A percentile compares a stretch with the other conserved stretches of the same genome.
These are phyloP conservation scores for Forbesichthys papilliferus DNA, from an alignment of 2,113 vertebrate species.

Conservation along the genomic window DNA sequence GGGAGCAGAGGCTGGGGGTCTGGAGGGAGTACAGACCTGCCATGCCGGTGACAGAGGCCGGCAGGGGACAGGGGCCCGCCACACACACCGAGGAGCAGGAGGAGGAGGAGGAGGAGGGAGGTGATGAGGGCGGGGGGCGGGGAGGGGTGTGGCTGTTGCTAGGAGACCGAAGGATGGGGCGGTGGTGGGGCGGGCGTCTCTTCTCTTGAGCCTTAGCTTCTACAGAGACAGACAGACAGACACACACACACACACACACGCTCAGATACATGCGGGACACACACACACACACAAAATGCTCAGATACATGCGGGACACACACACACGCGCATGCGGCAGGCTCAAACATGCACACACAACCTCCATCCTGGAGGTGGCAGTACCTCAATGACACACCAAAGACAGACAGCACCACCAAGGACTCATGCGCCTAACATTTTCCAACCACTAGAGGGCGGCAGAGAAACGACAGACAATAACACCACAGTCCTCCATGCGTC, in stretches of 20 bases:
- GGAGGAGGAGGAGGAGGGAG: constrained; percentile 60
- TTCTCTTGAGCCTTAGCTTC: constrained; percentile 85
- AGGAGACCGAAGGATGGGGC: constrained; percentile 75
- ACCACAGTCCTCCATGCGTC: too few species aligned
- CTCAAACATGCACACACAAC: too few species aligned
- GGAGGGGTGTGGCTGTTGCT: constrained; percentile 69
- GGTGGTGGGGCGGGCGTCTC: constrained; percentile 81
- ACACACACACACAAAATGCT: constrained; percentile 14
- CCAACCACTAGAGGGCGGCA: too few species aligned
- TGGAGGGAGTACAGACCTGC: constrained; percentile 85
- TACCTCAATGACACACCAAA: too few species aligned
- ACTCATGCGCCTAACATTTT: too few species aligned
- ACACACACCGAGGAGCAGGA: constrained; percentile 67
- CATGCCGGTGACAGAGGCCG: constrained; percentile 74
- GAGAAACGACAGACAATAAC: too few species aligned
- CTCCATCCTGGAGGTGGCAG: too few species aligned
- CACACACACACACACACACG: constrained; percentile 47
- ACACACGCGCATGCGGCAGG: background rate
- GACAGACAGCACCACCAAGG: too few species aligned
- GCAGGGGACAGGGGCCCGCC: constrained; percentile 72
- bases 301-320: constrained; percentile 8
- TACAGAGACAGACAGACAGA: constrained; percentile 55
- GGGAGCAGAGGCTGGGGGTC: constrained; percentile 64
- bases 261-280: background rate
- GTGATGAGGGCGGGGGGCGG: constrained; percentile 60